phyloP scores from a whole-genome alignment of 2,888 invertebrate genomes.

The Helleia helle region DNA sequence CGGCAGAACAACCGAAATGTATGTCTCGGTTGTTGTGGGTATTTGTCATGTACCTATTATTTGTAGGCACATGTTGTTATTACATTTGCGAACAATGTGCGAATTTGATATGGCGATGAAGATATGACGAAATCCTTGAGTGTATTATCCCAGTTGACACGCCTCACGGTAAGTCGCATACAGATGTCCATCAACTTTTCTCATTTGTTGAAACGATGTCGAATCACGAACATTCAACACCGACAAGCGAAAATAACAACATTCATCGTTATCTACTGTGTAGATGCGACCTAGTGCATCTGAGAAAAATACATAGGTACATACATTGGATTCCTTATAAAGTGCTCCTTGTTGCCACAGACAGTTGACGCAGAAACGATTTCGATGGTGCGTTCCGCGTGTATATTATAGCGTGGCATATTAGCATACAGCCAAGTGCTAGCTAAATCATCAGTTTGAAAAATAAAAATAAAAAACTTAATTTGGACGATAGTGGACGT shows the following conservation, averaged over 20 bases:
- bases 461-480: slow-evolving; percentile 23
- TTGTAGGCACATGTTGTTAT: slow-evolving; percentile 25
- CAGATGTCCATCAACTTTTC: slow-evolving; percentile 22
- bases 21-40: no score
- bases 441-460: slow-evolving; percentile 24
- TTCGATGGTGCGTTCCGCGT: slow-evolving; percentile 24
- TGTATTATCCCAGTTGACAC: slow-evolving; percentile 18
- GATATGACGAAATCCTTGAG: slow-evolving; percentile 19
- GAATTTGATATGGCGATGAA: slow-evolving; percentile 17
- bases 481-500: slow-evolving; percentile 22
- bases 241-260: slow-evolving; percentile 19
- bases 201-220: slow-evolving; percentile 19
- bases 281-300: slow-evolving; percentile 21
- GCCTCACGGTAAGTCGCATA: slow-evolving; percentile 18
- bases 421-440: slow-evolving; percentile 25
- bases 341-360: slow-evolving; percentile 22
- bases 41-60: no score
- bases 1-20: no score
- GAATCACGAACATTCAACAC: slow-evolving; percentile 20
- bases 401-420: slow-evolving; percentile 24
- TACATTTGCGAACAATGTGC: slow-evolving; percentile 22
- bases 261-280: slow-evolving; percentile 19
- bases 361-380: slow-evolving; percentile 21
- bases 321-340: slow-evolving; percentile 20
- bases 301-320: slow-evolving; percentile 20